Evolutionary conservation across 2,888 invertebrate genomes (phyloP).

Genomic region (Neria commutata): DNA sequence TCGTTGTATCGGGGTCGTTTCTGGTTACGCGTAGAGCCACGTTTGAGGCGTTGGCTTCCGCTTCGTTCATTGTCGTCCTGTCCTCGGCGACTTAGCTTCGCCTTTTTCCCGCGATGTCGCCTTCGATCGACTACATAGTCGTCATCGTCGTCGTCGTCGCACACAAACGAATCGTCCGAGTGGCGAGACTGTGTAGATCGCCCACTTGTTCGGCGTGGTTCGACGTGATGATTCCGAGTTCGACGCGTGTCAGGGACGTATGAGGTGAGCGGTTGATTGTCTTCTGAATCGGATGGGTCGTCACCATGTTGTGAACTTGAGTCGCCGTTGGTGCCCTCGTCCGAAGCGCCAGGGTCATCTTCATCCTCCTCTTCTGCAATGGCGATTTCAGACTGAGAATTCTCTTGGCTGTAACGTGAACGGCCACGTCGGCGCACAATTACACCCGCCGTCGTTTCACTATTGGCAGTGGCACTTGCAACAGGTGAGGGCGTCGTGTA

Average conservation of each 20-base stretch:
- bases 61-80: constrained; percentile 22
- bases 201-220: constrained; percentile 12
- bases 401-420: constrained; percentile 51
- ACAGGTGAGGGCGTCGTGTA: constrained; percentile 36
- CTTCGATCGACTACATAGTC: constrained; percentile 41
- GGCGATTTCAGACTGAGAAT: constrained; percentile 43
- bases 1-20: constrained; percentile 68
- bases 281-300: constrained; percentile 58
- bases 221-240: constrained; percentile 33
- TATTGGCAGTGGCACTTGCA: constrained; percentile 17
- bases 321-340: constrained; percentile 56
- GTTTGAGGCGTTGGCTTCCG: constrained; percentile 37
- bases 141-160: constrained; percentile 51
- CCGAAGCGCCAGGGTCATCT: constrained; percentile 48
- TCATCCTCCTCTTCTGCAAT: constrained; percentile 35
- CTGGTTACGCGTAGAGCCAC: constrained; percentile 54
- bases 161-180: constrained; percentile 40
- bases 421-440: constrained; percentile 44
- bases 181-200: constrained; percentile 34
- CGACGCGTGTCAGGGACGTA: constrained; percentile 45
- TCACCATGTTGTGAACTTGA: constrained; percentile 45
- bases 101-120: constrained; percentile 22
- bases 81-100: constrained; percentile 19
- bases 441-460: background rate
- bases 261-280: constrained; percentile 63